Evolutionary conservation across 2,888 invertebrate species (phyloP), one percentile per base, ranked within the genome.

Genomic region (Eurytoma adleriae): DNA sequence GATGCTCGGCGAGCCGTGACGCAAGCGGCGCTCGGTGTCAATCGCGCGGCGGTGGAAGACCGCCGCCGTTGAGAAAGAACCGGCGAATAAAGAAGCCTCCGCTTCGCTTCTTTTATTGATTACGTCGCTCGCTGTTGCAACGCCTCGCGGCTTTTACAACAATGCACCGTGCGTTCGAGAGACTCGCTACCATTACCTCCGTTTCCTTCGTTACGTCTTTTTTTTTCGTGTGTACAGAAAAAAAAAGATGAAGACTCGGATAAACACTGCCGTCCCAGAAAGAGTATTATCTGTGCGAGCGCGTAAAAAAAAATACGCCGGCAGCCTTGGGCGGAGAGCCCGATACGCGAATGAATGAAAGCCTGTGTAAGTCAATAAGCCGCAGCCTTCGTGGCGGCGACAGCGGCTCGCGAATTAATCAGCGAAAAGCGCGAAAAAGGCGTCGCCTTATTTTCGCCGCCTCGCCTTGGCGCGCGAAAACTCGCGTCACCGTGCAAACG

Each of bases 11-110:
- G 48, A 82, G 82, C 27, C 57, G 66, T 85, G 86, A 86, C 86
- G 86, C 85, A 86, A 86, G n/a, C 1, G 62, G 40, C 16, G 30
- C 85, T 85, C 83, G 79, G 78, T 83, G 83, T 84, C 85, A 84
- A 85, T 85, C 84, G 82, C 61, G 16, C 83, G 83, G 82, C 81
- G 78, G 10, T 66, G 72, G 78, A 78, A 78, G 64, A 62, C 52
- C 61, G 16, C 30, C 16, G 64, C 10, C 71, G 64, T 73, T 74
- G 77, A 18, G 71, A 67, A 78, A 78, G 52, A 20, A 52, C 50
- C 20, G 79, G 16, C 30, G 68, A 74, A 61, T 73, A 66, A 78
- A 78, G 78, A 72, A 72, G 70, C 48, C 20, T 52, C 59, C 48
- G 59, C 20, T 20, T 61, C 76, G 61, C 68, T 30, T 77, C 70